phyloP scores from a whole-genome alignment of 1,140 invertebrate genomes.

The Leptinotarsa undecemlineata region DNA sequence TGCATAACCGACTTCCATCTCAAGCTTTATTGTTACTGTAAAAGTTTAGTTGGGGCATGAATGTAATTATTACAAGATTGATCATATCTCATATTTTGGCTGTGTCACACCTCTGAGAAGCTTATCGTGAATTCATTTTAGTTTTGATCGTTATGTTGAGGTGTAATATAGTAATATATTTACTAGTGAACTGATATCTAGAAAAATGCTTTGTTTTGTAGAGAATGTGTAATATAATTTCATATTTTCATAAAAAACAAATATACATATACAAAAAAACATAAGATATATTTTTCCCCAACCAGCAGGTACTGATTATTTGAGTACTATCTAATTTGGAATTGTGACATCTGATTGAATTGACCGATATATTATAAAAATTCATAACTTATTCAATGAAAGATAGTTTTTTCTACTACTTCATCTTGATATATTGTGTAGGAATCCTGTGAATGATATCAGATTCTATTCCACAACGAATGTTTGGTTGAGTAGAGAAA shows the following conservation, averaged over 20 bases:
- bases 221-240: not conserved
- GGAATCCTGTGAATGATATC: no score
- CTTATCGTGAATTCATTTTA: not conserved
- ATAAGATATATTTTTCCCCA: no score
- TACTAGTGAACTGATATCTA: not conserved
- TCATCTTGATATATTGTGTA: no score
- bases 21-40: conserved; percentile 79
- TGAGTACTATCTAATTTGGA: no score
- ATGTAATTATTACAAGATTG: not conserved
- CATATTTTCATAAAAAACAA: not conserved
- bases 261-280: not conserved
- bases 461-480: no score
- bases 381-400: no score
- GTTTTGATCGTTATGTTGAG: not conserved
- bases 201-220: not conserved
- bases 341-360: no score
- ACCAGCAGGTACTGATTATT: no score
- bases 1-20: conserved; percentile 76
- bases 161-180: not conserved
- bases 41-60: conserved; percentile 32
- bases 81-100: not conserved
- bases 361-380: no score
- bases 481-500: no score
- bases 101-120: conserved; percentile 2
- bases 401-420: no score